A percentile compares a stretch with the other conserved stretches of the same genome.
Conservation (phyloP, 2,113 vertebrate species). For the Anarrhichthys ocellatus region DNA sequence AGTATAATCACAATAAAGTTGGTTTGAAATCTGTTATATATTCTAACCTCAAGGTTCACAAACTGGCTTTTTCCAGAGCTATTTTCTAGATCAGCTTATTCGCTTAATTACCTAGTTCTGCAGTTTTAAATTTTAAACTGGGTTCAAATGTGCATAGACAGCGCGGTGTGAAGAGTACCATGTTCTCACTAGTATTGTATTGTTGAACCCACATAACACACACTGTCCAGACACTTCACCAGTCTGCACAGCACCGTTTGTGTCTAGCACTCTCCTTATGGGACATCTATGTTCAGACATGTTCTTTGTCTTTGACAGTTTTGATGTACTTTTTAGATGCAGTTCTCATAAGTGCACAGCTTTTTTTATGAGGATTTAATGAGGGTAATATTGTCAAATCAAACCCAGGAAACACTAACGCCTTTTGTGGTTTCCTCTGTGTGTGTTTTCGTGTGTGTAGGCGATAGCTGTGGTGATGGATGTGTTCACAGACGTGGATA, state of each 20-base stretch:
- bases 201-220: conserved; percentile 4
- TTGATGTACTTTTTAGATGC: neutral
- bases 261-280: neutral
- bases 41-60: neutral
- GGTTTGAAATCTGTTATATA: neutral
- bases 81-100: neutral
- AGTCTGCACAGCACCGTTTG: conserved; percentile 38
- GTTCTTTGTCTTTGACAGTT: neutral
- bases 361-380: conserved; percentile 37
- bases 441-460: conserved; percentile 75
- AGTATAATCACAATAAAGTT: neutral
- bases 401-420: conserved; percentile 59
- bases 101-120: neutral
- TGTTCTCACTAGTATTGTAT: conserved; percentile 5
- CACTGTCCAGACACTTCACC: conserved; percentile 15
- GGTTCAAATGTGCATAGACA: conserved; percentile 14
- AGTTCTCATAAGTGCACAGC: conserved; percentile 3
- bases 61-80: neutral
- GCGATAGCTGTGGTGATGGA: conserved; percentile 97
- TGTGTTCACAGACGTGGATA: conserved; percentile 96
- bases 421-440: conserved; percentile 44
- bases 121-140: neutral
- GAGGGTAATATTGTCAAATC: conserved; percentile 14
- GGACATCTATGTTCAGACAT: neutral
- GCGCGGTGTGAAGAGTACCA: conserved; percentile 9